phyloP scores from a whole-genome alignment of 2,113 vertebrate genomes.

The Phalacrocorax pelagicus region DNA sequence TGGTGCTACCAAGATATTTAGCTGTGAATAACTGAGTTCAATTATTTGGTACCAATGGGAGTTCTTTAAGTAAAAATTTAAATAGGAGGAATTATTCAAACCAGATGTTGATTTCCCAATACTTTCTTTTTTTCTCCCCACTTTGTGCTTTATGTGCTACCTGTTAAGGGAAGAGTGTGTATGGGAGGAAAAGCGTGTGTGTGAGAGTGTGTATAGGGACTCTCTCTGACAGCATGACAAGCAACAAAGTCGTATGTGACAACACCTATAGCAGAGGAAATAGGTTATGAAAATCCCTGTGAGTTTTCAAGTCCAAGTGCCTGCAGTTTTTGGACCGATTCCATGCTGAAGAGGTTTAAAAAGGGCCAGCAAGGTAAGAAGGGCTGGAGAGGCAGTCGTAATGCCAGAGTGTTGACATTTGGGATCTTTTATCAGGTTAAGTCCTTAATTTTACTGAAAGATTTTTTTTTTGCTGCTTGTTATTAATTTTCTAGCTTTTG shows the following conservation, averaged over 20 bases:
- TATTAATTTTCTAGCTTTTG: slow-evolving; percentile 31
- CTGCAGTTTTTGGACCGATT: neutral
- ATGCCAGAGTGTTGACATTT: neutral
- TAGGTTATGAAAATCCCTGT: neutral
- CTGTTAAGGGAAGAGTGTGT: slow-evolving; percentile 1
- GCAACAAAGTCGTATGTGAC: neutral
- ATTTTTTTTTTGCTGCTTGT: neutral
- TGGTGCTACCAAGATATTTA: neutral
- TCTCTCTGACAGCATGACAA: neutral
- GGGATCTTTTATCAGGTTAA: slow-evolving; percentile 9
- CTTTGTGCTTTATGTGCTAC: slow-evolving; percentile 17
- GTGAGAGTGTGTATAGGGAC: neutral
- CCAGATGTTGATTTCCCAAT: neutral
- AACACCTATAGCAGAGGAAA: slow-evolving; percentile 13
- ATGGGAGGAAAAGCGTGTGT: neutral
- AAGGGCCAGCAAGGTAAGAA: neutral
- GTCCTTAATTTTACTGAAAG: slow-evolving; percentile 6
- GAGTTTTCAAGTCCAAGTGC: neutral
- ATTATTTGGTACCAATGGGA: slow-evolving; percentile 26
- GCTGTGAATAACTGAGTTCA: neutral
- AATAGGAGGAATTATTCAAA: neutral
- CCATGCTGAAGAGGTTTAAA: neutral
- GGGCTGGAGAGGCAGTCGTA: neutral
- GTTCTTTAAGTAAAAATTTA: neutral
- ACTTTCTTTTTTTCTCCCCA: neutral